Base-by-base conservation (phyloP, 2,888 invertebrate genomes). In the Sinhomidia bicolor region DNA sequence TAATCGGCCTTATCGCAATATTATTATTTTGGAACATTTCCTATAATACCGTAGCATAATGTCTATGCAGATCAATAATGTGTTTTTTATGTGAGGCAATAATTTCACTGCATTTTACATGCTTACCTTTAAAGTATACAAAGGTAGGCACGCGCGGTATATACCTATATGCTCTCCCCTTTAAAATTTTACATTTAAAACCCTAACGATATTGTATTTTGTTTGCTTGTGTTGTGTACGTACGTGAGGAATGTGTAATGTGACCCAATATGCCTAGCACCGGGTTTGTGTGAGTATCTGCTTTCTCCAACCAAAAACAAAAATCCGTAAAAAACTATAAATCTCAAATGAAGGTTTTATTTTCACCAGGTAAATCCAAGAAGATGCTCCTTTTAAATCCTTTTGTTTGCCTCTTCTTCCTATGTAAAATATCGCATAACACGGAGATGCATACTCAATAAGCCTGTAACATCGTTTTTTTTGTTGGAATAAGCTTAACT, bases 261-360 rank as follows among this genome's bases (percentile, higher is more conserved):
- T 9, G 20, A 6, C 7, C 17, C 57, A 17, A 68, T 29, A 68
- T 29, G n/a, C 3, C 12, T 62, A 29, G 5, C 14, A 29, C 14
- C 62, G 62, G 29, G n/a, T n/a, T n/a, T 36, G 0, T 29, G 68
- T 68, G 68, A 4, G 23, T 20, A 32, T 14, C 23, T 71, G 20
- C 14, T 41, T 71, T 71, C 26, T 41, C 23, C 23, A 14, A 29
- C 20, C 68, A 44, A 44, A 71, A 71, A 36, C 6, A 71, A 23
- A 71, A 23, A 44, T 71, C 68, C 44, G 20, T 44, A 23, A 65
- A 23, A 65, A 60, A 81, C 65, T 14, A 79, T 81, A 81, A 81
- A 81, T 81, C 65, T 81, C 62, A 65, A 57, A 44, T 81, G 80
- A 81, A 81, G 62, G 62, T 81, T 81, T 81, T 81, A 81, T 81